Percentiles rank a stretch among this genome's conserved stretches.
These are phyloP conservation scores for Synanthedon andrenaeformis DNA, from an alignment of 2,888 invertebrate genomes.

Conservation along the genomic window DNA sequence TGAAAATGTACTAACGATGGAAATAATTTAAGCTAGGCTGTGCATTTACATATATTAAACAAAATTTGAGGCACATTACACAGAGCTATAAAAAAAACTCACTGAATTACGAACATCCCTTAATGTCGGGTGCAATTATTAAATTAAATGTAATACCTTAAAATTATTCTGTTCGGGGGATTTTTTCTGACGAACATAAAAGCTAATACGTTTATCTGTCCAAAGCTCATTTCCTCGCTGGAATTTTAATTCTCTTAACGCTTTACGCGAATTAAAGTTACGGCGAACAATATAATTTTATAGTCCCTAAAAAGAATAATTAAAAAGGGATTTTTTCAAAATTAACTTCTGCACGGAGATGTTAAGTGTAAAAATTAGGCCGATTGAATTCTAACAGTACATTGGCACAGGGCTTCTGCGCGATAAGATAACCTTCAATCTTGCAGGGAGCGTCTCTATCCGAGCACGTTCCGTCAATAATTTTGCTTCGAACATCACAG, in stretches of 20 bases:
- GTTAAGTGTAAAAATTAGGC: slow-evolving; percentile 21
- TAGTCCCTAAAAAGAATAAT: slow-evolving; percentile 35
- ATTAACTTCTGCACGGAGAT: slow-evolving; percentile 12
- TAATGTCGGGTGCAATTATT: slow-evolving; percentile 5
- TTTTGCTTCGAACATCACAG: slow-evolving; percentile 61
- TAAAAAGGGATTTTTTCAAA: slow-evolving; percentile 29
- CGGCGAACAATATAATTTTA: slow-evolving; percentile 49
- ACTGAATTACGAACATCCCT: too few relatives aligned
- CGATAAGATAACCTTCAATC: slow-evolving; percentile 24
- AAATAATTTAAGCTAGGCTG: slow-evolving; percentile 58
- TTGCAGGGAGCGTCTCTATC: slow-evolving; percentile 34
- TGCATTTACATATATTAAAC: slow-evolving; percentile 40
- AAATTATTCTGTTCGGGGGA: slow-evolving; percentile 12
- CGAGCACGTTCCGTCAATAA: slow-evolving; percentile 66
- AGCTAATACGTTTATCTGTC: slow-evolving; percentile 53
- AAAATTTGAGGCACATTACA: not conserved
- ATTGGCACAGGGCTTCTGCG: slow-evolving; percentile 26
- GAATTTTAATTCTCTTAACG: slow-evolving; percentile 56
- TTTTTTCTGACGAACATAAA: slow-evolving; percentile 34
- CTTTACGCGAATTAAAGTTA: slow-evolving; percentile 49
- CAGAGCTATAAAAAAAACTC: too few relatives aligned
- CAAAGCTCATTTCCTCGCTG: slow-evolving; percentile 46
- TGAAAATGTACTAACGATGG: slow-evolving; percentile 47
- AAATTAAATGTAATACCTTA: slow-evolving; percentile 8
- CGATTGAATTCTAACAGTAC: slow-evolving; percentile 30